Base-by-base conservation (phyloP, 2,888 invertebrate genomes). In the Antheraea yamamai region DNA sequence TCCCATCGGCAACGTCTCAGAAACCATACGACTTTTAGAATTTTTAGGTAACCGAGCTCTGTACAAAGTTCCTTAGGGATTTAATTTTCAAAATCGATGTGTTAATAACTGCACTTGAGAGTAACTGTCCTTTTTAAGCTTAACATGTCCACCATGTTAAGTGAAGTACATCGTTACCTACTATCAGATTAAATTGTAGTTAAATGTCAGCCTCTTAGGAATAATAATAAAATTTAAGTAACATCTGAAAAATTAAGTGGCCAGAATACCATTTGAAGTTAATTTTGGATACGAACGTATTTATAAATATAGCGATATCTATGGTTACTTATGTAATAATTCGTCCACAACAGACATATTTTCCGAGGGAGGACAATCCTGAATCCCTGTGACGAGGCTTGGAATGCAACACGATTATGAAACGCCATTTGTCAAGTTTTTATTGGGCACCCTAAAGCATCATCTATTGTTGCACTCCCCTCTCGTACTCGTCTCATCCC, bases 371-470 rank as follows among this genome's bases (percentile, higher is more conserved):
- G 89, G 88, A 87, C 88, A 89, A 90, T 89, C 89, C 86, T 84
- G 86, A 87, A 85, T 87, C 83, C 85, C 88, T 84, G 85, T 92
- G 92, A 93, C 91, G 90, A 89, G 86, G 87, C 87, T 83, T 81
- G 94, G 95, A 93, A 95, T 95, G 94, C 92, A 89, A 85, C 85
- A 89, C 91, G 92, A 94, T 94, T 94, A 95, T 94, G 94, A 92
- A 93, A 92, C 91, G 90, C 94, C 93, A 95, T 95, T 95, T 95
- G 94, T 95, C 95, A 95, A 95, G 93, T 95, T 95, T 95, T 95
- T 95, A 95, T 95, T 94, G 92, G 93, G 89, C 90, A 85, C 93
- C 93, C 93, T 86, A 88, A 87, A 91, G 89, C 86, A 87, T 81
- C 86, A 82, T 81, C 91, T 86, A 92, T 94, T 94, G 94, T 94